Evolutionary conservation across 2,113 vertebrate genomes (phyloP).

Genomic region (Crotalus horridus): DNA sequence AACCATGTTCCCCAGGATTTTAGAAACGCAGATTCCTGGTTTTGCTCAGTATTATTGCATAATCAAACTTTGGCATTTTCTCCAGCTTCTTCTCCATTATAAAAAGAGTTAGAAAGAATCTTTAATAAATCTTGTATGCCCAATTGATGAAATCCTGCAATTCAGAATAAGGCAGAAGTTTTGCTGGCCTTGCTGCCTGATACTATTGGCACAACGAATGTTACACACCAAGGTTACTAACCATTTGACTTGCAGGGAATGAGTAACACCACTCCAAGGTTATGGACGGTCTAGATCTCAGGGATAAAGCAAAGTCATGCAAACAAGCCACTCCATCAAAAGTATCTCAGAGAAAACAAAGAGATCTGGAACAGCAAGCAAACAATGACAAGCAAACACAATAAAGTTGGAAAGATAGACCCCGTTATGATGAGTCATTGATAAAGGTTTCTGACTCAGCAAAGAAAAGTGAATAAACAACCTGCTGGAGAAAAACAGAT

Average conservation of each 20-base stretch:
- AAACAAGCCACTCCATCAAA: neutral
- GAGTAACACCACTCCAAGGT: neutral
- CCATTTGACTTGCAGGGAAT: neutral
- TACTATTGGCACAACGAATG: neutral
- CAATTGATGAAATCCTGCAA: neutral
- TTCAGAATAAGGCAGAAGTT: neutral
- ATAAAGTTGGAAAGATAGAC: neutral
- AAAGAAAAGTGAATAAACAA: neutral
- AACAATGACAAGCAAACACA: neutral
- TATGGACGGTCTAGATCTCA: neutral
- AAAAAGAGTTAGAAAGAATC: neutral
- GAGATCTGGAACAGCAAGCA: neutral
- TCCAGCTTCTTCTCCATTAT: neutral
- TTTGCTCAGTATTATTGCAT: neutral
- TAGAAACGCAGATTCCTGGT: neutral
- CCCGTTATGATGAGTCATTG: neutral
- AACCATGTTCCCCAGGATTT: neutral
- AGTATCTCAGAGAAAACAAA: neutral
- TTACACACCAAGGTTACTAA: neutral
- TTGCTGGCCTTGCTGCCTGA: neutral
- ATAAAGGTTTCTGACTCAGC: neutral
- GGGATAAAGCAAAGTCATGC: neutral
- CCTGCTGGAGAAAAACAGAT: neutral
- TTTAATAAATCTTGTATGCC: neutral
- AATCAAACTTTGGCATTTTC: neutral